Evolutionary conservation across 1,140 invertebrate species (phyloP).

Genomic region (Bombus vancouverensis): DNA sequence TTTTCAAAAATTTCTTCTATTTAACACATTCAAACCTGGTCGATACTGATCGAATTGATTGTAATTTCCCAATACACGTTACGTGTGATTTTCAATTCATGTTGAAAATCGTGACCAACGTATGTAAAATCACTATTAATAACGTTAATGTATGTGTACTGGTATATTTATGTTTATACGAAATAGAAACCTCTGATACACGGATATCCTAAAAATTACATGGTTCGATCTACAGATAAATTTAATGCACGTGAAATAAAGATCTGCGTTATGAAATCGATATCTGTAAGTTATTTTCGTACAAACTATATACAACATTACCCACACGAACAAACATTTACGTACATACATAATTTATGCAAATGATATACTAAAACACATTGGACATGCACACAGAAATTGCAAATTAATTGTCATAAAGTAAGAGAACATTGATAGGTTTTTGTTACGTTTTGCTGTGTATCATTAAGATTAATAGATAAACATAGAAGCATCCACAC

Average conservation of each 20-base stretch:
- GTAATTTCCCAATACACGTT: not conserved
- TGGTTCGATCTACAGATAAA: not conserved
- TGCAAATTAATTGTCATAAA: not conserved
- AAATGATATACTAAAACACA: not conserved
- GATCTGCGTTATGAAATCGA: not conserved
- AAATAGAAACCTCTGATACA: not conserved
- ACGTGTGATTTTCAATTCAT: not conserved
- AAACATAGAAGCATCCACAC: too few species aligned
- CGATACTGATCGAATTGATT: not conserved
- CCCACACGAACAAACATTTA: not conserved
- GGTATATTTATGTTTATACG: not conserved
- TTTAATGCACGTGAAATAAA: not conserved
- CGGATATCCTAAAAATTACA: not conserved
- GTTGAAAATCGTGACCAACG: not conserved
- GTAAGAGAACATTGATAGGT: not conserved
- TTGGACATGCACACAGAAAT: not conserved
- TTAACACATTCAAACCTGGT: too few species aligned
- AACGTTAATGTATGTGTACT: not conserved
- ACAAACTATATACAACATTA: not conserved
- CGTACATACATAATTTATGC: not conserved
- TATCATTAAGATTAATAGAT: too few species aligned
- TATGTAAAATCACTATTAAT: not conserved
- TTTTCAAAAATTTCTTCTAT: too few species aligned
- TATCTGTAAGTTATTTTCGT: not conserved
- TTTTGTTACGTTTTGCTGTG: not conserved